Percentiles rank a stretch among this genome's conserved stretches.
Conservation (phyloP, 2,113 vertebrate genomes). For the Artemisiospiza belli region DNA sequence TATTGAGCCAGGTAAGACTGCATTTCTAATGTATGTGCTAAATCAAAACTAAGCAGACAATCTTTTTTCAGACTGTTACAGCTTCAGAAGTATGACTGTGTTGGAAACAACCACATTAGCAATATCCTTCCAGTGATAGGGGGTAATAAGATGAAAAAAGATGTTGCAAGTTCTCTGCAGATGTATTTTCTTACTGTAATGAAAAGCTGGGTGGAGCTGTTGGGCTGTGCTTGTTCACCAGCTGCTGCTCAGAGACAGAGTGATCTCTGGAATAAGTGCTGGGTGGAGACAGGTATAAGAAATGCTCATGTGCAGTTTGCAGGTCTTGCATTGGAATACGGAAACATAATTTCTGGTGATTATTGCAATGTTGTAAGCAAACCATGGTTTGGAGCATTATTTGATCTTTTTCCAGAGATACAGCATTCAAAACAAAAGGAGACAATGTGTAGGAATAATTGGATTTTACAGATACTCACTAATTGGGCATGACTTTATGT, state of each 20-base stretch:
- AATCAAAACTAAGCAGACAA: neutral
- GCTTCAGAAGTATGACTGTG: neutral
- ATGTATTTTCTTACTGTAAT: neutral
- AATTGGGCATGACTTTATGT: neutral
- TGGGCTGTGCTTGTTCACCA: neutral
- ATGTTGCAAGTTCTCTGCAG: neutral
- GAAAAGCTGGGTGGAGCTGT: neutral
- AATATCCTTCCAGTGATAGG: neutral
- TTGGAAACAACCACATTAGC: neutral
- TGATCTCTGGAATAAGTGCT: neutral
- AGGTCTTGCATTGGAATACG: neutral
- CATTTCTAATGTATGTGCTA: neutral
- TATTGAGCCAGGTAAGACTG: conserved; percentile 84
- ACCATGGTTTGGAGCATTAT: neutral
- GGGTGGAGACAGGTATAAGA: neutral
- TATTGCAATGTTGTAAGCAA: neutral
- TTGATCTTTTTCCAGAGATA: neutral
- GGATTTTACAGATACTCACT: neutral
- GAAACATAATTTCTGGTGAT: neutral
- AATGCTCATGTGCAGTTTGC: neutral
- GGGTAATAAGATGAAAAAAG: neutral
- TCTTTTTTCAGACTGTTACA: neutral
- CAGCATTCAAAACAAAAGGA: neutral
- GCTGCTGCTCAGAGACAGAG: neutral
- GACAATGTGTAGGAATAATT: neutral